phyloP scores from a whole-genome alignment of 2,797 vertebrate species.

The Liasis olivaceus region DNA sequence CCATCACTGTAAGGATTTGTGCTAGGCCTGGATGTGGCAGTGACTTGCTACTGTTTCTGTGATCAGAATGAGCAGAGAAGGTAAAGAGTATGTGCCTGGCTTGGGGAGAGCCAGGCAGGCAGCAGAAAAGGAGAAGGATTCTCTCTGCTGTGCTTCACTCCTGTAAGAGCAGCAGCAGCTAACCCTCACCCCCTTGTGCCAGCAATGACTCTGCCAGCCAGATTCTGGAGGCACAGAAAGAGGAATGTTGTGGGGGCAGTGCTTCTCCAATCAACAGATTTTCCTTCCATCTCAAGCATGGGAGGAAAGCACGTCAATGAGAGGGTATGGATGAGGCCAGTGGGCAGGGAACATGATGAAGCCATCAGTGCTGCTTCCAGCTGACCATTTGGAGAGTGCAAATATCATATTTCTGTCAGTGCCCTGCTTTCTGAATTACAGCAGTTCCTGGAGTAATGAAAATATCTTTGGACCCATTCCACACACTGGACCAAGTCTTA shows the following conservation, averaged over 20 bases:
- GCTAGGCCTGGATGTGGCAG: neutral
- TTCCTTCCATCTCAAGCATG: neutral
- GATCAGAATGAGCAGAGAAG: neutral
- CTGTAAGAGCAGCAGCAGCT: neutral
- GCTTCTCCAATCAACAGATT: neutral
- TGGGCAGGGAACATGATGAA: neutral
- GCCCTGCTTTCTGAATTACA: neutral
- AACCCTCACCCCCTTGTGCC: neutral
- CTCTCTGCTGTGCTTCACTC: neutral
- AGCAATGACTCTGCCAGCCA: neutral
- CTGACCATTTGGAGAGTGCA: neutral
- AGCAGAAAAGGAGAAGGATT: neutral
- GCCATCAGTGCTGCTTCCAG: neutral
- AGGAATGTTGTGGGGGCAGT: neutral
- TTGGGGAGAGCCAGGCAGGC: neutral
- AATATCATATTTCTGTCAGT: too few relatives aligned
- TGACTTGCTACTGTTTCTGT: neutral
- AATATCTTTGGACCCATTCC: neutral
- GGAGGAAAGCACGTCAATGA: neutral
- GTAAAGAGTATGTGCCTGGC: neutral
- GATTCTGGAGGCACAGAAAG: neutral
- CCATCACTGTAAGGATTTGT: neutral
- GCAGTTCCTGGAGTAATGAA: neutral
- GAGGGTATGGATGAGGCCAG: neutral
- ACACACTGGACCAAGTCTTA: neutral